Percentiles rank a stretch among this genome's conserved stretches.
These are phyloP conservation scores for Perdita meconis DNA, from an alignment of 2,888 invertebrate genomes.

Conservation along the genomic window DNA sequence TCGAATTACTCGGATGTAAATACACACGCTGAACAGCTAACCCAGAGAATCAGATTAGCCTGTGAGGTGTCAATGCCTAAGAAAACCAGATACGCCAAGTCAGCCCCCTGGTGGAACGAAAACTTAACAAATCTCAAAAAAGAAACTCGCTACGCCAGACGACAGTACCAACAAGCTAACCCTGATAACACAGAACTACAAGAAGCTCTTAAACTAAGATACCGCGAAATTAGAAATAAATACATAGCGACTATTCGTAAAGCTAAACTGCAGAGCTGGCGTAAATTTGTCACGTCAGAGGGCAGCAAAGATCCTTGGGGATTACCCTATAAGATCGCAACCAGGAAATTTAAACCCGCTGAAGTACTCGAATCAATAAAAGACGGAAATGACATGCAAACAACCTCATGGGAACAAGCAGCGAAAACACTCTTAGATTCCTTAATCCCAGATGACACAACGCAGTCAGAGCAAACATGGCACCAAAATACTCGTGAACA, in stretches of 20 bases:
- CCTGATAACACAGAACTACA: too few species aligned
- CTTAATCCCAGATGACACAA: slow-evolving; percentile 9
- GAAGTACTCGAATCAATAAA: neutral
- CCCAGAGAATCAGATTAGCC: neutral
- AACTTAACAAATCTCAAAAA: neutral
- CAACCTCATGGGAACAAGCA: neutral
- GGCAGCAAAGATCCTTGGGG: neutral
- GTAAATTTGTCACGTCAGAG: neutral
- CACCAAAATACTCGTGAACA: neutral
- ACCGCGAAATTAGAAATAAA: neutral
- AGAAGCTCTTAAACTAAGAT: too few species aligned
- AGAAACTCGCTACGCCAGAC: neutral
- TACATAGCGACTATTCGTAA: neutral
- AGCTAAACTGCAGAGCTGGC: neutral
- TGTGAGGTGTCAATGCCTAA: neutral
- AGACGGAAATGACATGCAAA: neutral
- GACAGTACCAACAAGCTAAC: neutral
- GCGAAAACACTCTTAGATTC: neutral
- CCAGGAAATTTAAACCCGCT: neutral
- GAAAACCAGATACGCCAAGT: slow-evolving; percentile 15
- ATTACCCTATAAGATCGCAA: neutral
- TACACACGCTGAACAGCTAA: neutral
- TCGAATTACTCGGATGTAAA: neutral
- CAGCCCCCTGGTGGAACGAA: slow-evolving; percentile 14
- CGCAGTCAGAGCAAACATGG: neutral